phyloP scores from a whole-genome alignment of 2,797 vertebrate genomes.

The Cuculus canorus region DNA sequence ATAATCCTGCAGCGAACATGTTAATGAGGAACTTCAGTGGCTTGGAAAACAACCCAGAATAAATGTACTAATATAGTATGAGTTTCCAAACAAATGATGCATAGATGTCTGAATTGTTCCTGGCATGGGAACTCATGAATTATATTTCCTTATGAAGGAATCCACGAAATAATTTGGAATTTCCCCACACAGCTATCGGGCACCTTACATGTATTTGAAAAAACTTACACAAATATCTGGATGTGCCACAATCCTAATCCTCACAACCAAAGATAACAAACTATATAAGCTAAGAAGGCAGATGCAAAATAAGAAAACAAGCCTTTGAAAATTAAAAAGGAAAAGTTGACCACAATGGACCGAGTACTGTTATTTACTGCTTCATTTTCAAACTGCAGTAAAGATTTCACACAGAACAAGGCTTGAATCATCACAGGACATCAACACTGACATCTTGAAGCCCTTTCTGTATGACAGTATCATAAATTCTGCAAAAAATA shows the following conservation, averaged over 20 bases:
- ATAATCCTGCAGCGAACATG: not conserved
- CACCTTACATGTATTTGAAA: constrained; percentile 17
- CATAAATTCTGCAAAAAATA: not conserved
- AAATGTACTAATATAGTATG: constrained; percentile 11
- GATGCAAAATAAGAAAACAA: not conserved
- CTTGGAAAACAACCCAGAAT: constrained; percentile 26
- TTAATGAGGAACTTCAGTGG: not conserved
- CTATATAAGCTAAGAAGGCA: not conserved
- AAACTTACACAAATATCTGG: not conserved
- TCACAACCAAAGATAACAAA: not conserved
- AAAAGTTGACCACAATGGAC: not conserved
- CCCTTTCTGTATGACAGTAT: not conserved
- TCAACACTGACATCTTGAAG: not conserved
- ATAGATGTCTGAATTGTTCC: constrained; percentile 14
- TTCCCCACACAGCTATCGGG: not conserved
- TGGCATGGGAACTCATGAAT: not conserved
- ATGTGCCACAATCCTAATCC: not conserved
- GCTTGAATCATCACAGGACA: not conserved
- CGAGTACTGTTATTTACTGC: not conserved
- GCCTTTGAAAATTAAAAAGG: not conserved
- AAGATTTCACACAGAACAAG: not conserved
- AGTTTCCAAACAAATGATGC: constrained; percentile 27
- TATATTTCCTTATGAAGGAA: not conserved
- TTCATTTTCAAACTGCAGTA: not conserved
- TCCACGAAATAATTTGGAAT: constrained; percentile 11